These are phyloP conservation scores for Trogon surrucura DNA, from an alignment of 2,113 vertebrate species.

Conservation along the genomic window DNA sequence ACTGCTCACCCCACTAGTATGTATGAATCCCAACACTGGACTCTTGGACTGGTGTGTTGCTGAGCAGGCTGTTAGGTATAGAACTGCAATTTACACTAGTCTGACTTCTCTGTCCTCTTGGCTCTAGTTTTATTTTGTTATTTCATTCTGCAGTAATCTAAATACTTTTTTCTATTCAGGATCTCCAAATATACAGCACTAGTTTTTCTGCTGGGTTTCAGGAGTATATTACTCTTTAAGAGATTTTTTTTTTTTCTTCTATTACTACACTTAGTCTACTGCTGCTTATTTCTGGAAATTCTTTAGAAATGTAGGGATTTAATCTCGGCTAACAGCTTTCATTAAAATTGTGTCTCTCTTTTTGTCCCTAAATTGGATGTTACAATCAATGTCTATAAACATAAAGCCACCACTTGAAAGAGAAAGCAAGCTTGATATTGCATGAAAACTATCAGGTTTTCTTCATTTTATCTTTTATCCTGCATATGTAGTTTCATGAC, in stretches of 20 bases:
- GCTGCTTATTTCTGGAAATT: not conserved
- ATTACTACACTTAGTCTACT: not conserved
- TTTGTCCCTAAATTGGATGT: not conserved
- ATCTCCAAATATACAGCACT: accelerated
- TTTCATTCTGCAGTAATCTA: not conserved
- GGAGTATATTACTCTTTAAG: not conserved
- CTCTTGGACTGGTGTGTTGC: not conserved
- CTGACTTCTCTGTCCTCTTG: not conserved
- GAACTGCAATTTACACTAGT: not conserved
- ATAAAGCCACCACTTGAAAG: not conserved
- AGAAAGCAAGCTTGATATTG: not conserved
- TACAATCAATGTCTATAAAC: not conserved
- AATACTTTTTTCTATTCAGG: not conserved
- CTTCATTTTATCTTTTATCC: not conserved
- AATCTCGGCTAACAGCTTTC: not conserved
- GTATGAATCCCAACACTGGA: not conserved
- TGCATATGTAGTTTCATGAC: not conserved
- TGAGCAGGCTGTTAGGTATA: not conserved
- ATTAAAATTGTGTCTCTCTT: not conserved
- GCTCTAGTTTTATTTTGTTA: too few relatives aligned
- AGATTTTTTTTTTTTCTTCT: not conserved
- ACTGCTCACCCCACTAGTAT: not conserved
- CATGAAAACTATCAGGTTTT: not conserved
- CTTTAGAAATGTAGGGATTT: not conserved
- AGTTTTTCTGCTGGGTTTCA: not conserved